Evolutionary conservation across 1,140 invertebrate species (phyloP).

Genomic region (Sinella curviseta): DNA sequence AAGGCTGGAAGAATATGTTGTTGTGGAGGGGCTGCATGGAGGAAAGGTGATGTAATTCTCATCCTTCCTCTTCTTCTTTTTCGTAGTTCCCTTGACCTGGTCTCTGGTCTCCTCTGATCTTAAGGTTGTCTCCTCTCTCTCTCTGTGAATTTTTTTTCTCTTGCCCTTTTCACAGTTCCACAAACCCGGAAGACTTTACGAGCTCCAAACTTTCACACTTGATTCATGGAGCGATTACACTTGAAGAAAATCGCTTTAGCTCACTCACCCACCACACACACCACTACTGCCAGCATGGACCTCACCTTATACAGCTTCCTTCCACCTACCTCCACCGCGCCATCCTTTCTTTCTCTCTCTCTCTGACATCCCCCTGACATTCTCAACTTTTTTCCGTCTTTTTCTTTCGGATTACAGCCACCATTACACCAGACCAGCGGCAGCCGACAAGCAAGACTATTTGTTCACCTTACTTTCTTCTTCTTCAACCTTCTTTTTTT

Average conservation of each 20-base stretch:
- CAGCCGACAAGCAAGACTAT: background rate
- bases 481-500: background rate
- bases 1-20: background rate
- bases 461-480: background rate
- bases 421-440: no score
- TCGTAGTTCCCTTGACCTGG: constrained; percentile 20
- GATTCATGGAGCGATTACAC: constrained; percentile 17
- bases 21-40: background rate
- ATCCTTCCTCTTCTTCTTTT: constrained; percentile 8
- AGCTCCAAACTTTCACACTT: constrained; percentile 23
- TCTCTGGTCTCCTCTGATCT: background rate
- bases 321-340: background rate
- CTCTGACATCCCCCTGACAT: background rate
- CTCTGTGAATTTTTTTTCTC: background rate
- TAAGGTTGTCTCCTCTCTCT: background rate
- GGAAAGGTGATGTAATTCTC: constrained; percentile 12
- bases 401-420: background rate
- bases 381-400: no score
- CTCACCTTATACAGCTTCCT: background rate
- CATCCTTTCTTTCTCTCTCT: background rate
- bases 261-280: background rate
- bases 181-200: constrained; percentile 19
- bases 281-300: background rate
- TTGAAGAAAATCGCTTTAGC: constrained; percentile 19
- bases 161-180: constrained; percentile 16